Percentiles rank a stretch among this genome's conserved stretches.
These are phyloP conservation scores for Hydra vulgaris DNA, from an alignment of 30 jellyfish, hydroid and myxozoan genomes.

Conservation along the genomic window DNA sequence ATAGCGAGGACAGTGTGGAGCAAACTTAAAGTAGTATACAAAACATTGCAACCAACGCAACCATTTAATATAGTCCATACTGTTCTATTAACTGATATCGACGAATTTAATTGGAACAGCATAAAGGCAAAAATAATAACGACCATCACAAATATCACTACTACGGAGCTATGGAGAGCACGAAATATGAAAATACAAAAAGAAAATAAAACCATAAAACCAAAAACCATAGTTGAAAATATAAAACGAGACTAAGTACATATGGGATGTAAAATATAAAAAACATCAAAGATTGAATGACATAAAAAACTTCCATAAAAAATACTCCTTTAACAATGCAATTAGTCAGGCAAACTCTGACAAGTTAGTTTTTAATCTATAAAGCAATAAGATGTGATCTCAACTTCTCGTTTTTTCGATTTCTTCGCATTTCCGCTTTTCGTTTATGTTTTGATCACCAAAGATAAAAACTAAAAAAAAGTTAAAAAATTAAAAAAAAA, in stretches of 20 bases:
- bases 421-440: too few relatives aligned
- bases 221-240: neutral
- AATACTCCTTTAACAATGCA: neutral
- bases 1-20: neutral
- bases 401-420: too few relatives aligned
- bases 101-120: neutral
- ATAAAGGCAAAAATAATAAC: neutral
- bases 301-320: neutral
- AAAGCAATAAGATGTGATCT: too few relatives aligned
- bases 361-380: too few relatives aligned
- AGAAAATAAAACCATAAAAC: neutral
- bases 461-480: too few relatives aligned
- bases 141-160: neutral
- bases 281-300: neutral
- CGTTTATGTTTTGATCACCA: too few relatives aligned
- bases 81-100: neutral
- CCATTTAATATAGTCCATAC: neutral
- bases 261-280: neutral
- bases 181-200: neutral
- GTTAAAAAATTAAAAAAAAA: too few relatives aligned
- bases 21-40: neutral
- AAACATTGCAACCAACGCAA: neutral
- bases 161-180: neutral
- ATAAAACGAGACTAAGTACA: neutral
- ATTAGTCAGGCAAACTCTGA: neutral